Evolutionary conservation across 2,888 invertebrate species (phyloP).

Genomic region (Synergus japonicus): DNA sequence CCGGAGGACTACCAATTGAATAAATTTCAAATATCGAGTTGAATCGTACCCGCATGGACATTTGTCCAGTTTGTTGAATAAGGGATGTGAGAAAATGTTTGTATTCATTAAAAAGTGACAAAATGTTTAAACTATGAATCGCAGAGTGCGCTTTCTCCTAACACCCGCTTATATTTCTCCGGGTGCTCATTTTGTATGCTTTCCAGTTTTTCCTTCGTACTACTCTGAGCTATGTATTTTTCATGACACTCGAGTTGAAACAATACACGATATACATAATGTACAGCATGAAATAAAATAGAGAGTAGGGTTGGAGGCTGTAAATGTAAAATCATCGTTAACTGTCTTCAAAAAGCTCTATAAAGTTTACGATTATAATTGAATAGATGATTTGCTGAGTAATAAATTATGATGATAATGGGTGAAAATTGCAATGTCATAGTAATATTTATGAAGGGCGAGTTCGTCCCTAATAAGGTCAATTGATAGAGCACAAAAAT

Average conservation of each 20-base stretch:
- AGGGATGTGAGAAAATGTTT: not conserved
- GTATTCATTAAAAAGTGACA: not conserved
- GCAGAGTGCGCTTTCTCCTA: not conserved
- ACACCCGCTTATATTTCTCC: not conserved
- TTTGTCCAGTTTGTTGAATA: conserved; percentile 1
- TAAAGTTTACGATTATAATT: conserved; percentile 1
- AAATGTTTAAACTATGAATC: not conserved
- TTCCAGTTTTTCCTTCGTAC: conserved; percentile 20
- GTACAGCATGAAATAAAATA: not conserved
- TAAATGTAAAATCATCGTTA: not conserved
- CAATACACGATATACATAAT: conserved; percentile 10
- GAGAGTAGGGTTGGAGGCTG: not conserved
- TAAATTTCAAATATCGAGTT: conserved; percentile 7
- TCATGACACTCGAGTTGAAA: conserved; percentile 3
- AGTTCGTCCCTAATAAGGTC: not conserved
- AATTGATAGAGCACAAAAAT: not conserved
- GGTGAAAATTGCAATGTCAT: not conserved
- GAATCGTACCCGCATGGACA: not conserved
- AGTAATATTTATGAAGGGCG: not conserved
- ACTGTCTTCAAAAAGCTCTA: not conserved
- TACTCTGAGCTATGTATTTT: conserved; percentile 15
- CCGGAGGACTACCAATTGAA: conserved; percentile 7
- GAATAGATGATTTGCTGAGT: not conserved
- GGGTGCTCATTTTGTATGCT: not conserved
- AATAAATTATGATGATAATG: not conserved